These are phyloP conservation scores for Dromaius novaehollandiae DNA, from an alignment of 2,113 vertebrate species.

Conservation along the genomic window DNA sequence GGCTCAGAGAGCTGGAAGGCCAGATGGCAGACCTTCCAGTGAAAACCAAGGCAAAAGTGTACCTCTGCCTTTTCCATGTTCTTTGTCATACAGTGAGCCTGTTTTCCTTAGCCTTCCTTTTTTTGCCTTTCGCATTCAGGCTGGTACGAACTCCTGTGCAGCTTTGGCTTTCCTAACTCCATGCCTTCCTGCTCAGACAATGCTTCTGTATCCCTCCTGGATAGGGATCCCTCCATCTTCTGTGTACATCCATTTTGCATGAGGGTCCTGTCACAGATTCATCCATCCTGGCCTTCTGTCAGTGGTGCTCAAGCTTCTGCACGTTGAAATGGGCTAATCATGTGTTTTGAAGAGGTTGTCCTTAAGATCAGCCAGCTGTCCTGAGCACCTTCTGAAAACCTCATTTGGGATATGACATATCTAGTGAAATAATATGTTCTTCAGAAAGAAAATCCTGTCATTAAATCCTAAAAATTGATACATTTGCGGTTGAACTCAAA, in stretches of 20 bases:
- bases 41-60: background rate
- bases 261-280: background rate
- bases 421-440: background rate
- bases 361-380: background rate
- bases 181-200: background rate
- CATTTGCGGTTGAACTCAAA: background rate
- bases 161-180: background rate
- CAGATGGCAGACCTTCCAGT: background rate
- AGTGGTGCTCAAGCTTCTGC: background rate
- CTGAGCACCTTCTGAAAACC: background rate
- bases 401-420: background rate
- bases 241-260: background rate
- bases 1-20: background rate
- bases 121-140: background rate
- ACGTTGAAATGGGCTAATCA: background rate
- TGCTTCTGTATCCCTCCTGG: background rate
- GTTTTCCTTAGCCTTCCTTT: background rate
- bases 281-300: background rate
- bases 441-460: background rate
- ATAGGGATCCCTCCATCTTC: background rate
- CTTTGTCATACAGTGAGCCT: background rate
- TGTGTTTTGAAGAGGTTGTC: background rate
- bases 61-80: background rate
- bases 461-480: background rate
- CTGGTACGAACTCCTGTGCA: background rate